These are phyloP conservation scores for Hydropsyche tenuis DNA, from an alignment of 1,140 invertebrate species.

Conservation along the genomic window DNA sequence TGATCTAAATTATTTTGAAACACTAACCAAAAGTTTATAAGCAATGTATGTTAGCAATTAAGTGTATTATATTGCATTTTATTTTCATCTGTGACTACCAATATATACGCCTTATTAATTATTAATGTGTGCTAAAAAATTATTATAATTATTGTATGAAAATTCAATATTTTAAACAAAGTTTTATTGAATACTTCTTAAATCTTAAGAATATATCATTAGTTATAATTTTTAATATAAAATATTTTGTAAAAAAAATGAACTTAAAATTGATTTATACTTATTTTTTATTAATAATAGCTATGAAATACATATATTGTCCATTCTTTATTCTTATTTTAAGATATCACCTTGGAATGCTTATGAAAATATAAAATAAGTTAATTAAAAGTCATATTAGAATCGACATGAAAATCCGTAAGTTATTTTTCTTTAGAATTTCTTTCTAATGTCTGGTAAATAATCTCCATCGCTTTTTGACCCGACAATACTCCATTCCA, in stretches of 20 bases:
- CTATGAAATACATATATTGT: conserved; percentile 19
- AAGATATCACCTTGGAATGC: too few relatives aligned
- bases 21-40: too few relatives aligned
- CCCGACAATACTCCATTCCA: conserved; percentile 77
- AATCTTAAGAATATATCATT: conserved; percentile 22
- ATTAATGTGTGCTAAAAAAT: conserved; percentile 1
- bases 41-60: too few relatives aligned
- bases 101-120: conserved; percentile 9
- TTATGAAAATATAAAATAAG: too few relatives aligned
- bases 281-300: conserved; percentile 21
- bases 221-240: conserved; percentile 16
- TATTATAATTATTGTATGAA: background rate
- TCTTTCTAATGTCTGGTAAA: conserved; percentile 14
- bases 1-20: too few relatives aligned
- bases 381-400: too few relatives aligned
- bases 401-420: too few relatives aligned
- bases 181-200: background rate
- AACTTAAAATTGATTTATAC: conserved; percentile 1
- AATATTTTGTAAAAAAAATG: conserved; percentile 27
- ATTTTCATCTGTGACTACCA: background rate
- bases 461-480: conserved; percentile 44
- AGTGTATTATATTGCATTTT: too few relatives aligned
- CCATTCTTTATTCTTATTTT: background rate
- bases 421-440: background rate
- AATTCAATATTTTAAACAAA: conserved; percentile 2